Evolutionary conservation across 2,113 vertebrate genomes (phyloP).

Genomic region (Labeo catla): DNA sequence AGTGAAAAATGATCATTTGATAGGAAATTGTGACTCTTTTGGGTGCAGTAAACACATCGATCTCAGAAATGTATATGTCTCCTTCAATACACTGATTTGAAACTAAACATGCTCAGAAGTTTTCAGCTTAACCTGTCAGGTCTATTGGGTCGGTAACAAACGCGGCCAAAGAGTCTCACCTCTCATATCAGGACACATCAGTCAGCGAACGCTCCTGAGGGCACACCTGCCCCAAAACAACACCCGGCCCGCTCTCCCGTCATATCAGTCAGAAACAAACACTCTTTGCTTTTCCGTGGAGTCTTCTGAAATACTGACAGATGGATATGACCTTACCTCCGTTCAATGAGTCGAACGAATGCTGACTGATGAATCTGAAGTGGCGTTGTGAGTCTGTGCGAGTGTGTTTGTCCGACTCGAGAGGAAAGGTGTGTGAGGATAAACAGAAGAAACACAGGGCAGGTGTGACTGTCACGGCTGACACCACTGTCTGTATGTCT

Average conservation of each 20-base stretch:
- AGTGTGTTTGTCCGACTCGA: slow-evolving; percentile 47
- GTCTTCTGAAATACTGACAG: slow-evolving; percentile 49
- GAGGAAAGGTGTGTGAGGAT: slow-evolving; percentile 39
- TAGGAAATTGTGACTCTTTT: too few species aligned
- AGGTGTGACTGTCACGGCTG: slow-evolving; percentile 49
- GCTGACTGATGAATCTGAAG: slow-evolving; percentile 52
- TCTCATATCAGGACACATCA: slow-evolving; percentile 11
- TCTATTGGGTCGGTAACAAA: slow-evolving; percentile 18
- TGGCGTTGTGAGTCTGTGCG: slow-evolving; percentile 21
- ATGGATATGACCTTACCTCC: slow-evolving; percentile 53
- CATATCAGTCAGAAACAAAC: slow-evolving; percentile 22
- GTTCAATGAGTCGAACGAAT: slow-evolving; percentile 33
- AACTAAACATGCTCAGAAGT: neutral
- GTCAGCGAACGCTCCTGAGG: neutral
- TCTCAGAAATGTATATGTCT: neutral
- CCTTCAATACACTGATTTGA: neutral
- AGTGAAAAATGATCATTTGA: too few species aligned
- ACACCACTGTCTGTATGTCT: slow-evolving; percentile 11
- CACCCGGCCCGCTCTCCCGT: neutral
- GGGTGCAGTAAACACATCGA: neutral
- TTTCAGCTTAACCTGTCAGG: slow-evolving; percentile 5
- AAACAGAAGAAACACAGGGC: slow-evolving; percentile 49
- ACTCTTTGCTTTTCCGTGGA: neutral
- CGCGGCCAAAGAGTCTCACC: neutral
- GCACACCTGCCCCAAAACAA: neutral